These are phyloP conservation scores for Coranthus polyacanthus DNA, from an alignment of 2,797 vertebrate genomes.

Conservation along the genomic window DNA sequence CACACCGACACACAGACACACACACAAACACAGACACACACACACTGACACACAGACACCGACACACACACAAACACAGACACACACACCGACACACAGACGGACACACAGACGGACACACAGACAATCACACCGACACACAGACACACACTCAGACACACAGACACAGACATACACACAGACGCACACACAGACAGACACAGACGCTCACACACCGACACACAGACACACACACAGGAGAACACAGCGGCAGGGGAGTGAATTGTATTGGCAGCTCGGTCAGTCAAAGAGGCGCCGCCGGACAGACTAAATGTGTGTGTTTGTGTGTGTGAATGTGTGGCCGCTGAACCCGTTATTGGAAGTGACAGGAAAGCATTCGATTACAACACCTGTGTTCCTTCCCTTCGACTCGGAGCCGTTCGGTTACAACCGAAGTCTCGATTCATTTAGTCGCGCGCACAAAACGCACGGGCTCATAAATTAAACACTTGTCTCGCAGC, in stretches of 20 bases:
- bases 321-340: conserved; percentile 22
- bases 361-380: conserved; percentile 44
- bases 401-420: conserved; percentile 33
- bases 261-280: conserved; percentile 74
- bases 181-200: too few species aligned
- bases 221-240: conserved; percentile 22
- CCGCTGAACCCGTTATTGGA: conserved; percentile 38
- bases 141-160: too few species aligned
- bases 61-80: too few species aligned
- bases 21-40: too few species aligned
- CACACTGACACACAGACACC: too few species aligned
- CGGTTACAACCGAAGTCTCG: conserved; percentile 9
- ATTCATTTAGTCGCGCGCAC: conserved; percentile 19
- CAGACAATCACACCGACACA: too few species aligned
- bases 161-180: too few species aligned
- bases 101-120: too few species aligned
- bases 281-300: conserved; percentile 77
- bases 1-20: too few species aligned
- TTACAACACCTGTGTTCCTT: conserved; percentile 40
- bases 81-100: too few species aligned
- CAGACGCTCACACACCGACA: too few species aligned
- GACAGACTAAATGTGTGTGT: conserved; percentile 40
- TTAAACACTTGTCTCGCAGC: conserved; percentile 1
- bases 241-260: conserved; percentile 52
- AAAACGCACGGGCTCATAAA: conserved; percentile 5